Conservation (phyloP, 2,113 vertebrate species). For the rat (Rattus norvegicus) region GRCr8 NC_086030.1:14547501-14548000, state of each 20-base stretch:
- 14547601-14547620: constrained; percentile 35
- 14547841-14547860: constrained; percentile 79
- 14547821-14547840: constrained; percentile 81
- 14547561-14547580: constrained; percentile 56
- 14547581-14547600: constrained; percentile 68
- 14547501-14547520: constrained; percentile 81
- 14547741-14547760: constrained; percentile 72
- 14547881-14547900: constrained; percentile 69
- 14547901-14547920: constrained; percentile 68
- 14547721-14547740: constrained; percentile 73
- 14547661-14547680: constrained; percentile 79
- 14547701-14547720: constrained; percentile 77
- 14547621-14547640: constrained; percentile 58
- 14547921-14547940: constrained; percentile 41
- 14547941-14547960: background rate
- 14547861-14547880: constrained; percentile 80
- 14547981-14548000: constrained; percentile 14
- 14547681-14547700: constrained; percentile 81
- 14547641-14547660: constrained; percentile 72
- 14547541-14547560: constrained; percentile 70
- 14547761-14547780: constrained; percentile 80
- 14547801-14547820: constrained; percentile 81
- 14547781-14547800: constrained; percentile 79
- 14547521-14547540: constrained; percentile 76
- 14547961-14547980: background rate